Evolutionary conservation across 1,140 invertebrate genomes (phyloP).

Genomic region (Episyrphus balteatus): DNA sequence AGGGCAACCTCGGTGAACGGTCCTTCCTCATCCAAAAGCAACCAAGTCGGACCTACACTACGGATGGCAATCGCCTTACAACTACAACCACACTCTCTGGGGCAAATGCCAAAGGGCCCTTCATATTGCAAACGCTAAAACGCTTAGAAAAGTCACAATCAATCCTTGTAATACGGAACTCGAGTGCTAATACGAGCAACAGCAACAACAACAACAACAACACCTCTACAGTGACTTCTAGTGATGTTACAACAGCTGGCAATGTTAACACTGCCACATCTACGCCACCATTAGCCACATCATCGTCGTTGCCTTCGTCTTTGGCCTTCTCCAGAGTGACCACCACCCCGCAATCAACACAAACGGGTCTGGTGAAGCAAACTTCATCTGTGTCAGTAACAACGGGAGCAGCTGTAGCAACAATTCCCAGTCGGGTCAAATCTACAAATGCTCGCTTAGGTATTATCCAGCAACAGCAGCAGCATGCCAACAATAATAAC

Average conservation of each 20-base stretch:
- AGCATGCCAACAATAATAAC: conserved; percentile 5
- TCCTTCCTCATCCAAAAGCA: too few species aligned
- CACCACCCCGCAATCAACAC: too few species aligned
- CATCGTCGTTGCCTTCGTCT: background rate
- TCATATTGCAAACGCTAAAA: conserved; percentile 34
- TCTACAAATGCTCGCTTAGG: background rate
- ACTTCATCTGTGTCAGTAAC: background rate
- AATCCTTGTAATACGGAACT: conserved; percentile 33
- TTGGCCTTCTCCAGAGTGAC: background rate
- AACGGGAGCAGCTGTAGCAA: conserved; percentile 1
- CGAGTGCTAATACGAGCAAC: conserved; percentile 9
- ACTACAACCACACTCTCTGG: background rate
- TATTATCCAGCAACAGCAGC: background rate
- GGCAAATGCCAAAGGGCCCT: conserved; percentile 22
- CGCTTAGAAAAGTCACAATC: conserved; percentile 35
- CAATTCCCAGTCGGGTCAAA: background rate
- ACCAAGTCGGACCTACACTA: background rate
- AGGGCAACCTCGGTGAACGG: conserved; percentile 3
- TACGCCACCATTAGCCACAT: background rate
- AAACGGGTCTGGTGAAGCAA: too few species aligned
- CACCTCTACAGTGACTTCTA: conserved; percentile 1
- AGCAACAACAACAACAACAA: conserved; percentile 2
- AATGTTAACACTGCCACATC: background rate
- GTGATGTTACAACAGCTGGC: conserved; percentile 3
- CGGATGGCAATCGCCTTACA: background rate